Conservation (phyloP, 1,140 invertebrate species). For the Centruroides sculpturatus region DNA sequence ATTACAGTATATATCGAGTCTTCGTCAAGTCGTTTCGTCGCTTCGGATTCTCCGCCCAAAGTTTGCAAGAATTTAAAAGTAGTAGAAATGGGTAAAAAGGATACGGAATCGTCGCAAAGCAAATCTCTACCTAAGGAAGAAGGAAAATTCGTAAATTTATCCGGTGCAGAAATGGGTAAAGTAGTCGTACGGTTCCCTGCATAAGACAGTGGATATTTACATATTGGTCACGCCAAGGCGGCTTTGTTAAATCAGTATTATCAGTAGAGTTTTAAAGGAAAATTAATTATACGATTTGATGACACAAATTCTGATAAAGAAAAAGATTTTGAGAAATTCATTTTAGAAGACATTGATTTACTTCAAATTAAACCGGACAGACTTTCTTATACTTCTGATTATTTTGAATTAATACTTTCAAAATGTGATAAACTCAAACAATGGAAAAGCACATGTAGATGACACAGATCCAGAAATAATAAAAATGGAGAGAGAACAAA, state of each 20-base stretch:
- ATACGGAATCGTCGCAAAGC: constrained; percentile 15
- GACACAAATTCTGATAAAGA: constrained; percentile 99
- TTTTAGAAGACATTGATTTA: constrained; percentile 84
- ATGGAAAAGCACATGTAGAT: constrained; percentile 88
- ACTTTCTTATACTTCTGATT: constrained; percentile 91
- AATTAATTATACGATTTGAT: constrained; percentile 96
- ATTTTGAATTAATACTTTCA: constrained; percentile 82
- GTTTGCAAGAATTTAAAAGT: neutral
- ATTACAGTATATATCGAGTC: constrained; percentile 7
- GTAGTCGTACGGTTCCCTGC: constrained; percentile 92
- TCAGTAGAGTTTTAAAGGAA: constrained; percentile 80
- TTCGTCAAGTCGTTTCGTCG: neutral
- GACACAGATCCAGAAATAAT: constrained; percentile 87
- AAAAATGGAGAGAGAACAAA: constrained; percentile 87
- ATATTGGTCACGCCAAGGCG: constrained; percentile 99
- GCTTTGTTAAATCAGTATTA: constrained; percentile 97
- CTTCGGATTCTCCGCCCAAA: neutral
- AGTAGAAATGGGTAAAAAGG: constrained; percentile 14
- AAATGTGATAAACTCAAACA: constrained; percentile 73
- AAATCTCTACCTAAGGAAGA: constrained; percentile 10
- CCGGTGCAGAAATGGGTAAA: constrained; percentile 89
- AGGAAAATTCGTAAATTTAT: constrained; percentile 56
- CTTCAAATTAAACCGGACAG: constrained; percentile 81
- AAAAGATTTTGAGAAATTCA: constrained; percentile 93
- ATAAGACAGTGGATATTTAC: constrained; percentile 93